A percentile compares a stretch with the other conserved stretches of the same genome.
Evolutionary conservation across 2,888 invertebrate genomes (phyloP).

Genomic region (Mythimna impura): DNA sequence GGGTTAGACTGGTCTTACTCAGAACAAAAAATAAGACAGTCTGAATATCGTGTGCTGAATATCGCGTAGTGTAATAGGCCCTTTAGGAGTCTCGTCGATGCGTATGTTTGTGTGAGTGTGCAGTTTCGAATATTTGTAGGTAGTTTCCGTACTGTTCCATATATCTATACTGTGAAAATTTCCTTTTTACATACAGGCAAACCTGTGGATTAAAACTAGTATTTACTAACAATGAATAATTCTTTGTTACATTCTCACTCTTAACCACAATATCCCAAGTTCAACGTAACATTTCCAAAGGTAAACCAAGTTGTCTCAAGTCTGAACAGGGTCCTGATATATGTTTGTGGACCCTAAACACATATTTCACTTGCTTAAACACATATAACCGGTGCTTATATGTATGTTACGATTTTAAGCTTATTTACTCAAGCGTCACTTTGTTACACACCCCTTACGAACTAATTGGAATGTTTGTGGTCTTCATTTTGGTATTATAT

Average conservation of each 20-base stretch:
- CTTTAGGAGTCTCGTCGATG: no score
- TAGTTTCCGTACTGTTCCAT: no score
- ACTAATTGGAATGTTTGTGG: slow-evolving; percentile 29
- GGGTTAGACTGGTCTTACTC: no score
- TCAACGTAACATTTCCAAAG: slow-evolving; percentile 6
- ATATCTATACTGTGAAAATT: no score
- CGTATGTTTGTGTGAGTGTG: no score
- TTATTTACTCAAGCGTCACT: slow-evolving; percentile 20
- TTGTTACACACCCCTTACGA: slow-evolving; percentile 15
- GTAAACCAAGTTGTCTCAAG: slow-evolving; percentile 21
- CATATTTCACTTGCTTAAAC: slow-evolving; percentile 50
- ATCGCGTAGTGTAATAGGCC: no score
- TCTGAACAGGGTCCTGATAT: slow-evolving; percentile 18
- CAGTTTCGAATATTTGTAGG: no score
- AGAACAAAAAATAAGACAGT: no score
- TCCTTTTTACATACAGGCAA: no score
- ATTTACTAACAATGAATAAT: background rate
- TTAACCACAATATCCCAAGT: background rate
- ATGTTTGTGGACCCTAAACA: slow-evolving; percentile 57
- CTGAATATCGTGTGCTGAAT: no score
- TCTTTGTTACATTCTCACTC: background rate
- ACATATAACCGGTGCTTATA: slow-evolving; percentile 39
- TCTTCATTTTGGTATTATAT: slow-evolving; percentile 12
- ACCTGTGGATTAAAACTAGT: no score
- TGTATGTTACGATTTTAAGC: slow-evolving; percentile 48